phyloP scores from a whole-genome alignment of 1,140 invertebrate species.

The Lepidurus apus region DNA sequence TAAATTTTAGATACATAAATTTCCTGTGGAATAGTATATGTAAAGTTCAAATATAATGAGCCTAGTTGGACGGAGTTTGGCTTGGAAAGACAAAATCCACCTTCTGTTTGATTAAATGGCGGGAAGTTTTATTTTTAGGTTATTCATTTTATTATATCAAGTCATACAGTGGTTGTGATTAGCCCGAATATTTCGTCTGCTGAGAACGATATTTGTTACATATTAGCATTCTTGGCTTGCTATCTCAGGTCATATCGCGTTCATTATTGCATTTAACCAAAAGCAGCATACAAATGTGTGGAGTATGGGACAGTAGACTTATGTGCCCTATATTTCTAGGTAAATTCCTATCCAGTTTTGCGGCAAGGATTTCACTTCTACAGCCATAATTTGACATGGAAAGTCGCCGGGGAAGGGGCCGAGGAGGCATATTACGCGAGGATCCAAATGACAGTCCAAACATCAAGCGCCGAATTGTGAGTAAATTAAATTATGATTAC shows the following conservation, averaged over 20 bases:
- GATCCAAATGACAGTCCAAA: neutral
- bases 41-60: neutral
- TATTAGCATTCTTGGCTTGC: too few relatives aligned
- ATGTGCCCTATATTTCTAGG: too few relatives aligned
- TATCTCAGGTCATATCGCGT: too few relatives aligned
- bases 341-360: neutral
- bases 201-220: too few relatives aligned
- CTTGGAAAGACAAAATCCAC: neutral
- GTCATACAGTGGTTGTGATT: too few relatives aligned
- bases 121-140: neutral
- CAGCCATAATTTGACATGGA: neutral
- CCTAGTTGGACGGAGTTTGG: conserved; percentile 13
- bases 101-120: neutral
- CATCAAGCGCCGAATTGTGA: neutral
- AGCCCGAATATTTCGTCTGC: too few relatives aligned
- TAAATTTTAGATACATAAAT: neutral
- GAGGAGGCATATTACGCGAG: neutral
- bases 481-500: neutral
- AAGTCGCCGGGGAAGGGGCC: conserved; percentile 2
- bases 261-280: too few relatives aligned
- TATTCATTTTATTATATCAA: neutral
- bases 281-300: too few relatives aligned
- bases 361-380: neutral
- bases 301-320: too few relatives aligned
- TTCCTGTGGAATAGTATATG: neutral